Conservation (phyloP, 30 jellyfish, hydroid and myxozoan species). For the Chironex yamaguchii region DNA sequence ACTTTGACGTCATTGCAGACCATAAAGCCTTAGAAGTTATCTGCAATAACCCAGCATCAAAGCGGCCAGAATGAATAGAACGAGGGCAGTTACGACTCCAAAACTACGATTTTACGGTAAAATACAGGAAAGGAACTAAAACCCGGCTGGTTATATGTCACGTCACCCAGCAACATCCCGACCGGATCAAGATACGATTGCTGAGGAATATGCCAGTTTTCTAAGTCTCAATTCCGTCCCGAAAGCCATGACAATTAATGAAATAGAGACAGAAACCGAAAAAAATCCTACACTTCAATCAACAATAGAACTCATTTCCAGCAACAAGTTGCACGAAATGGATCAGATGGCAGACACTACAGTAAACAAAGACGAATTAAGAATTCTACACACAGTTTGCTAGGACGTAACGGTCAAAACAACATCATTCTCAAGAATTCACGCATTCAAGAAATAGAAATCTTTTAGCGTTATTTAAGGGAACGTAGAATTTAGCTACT, state of each 20-base stretch:
- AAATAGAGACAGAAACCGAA: constrained; percentile 5
- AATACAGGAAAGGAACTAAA: neutral
- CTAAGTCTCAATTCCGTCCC: constrained; percentile 34
- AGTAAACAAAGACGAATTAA: neutral
- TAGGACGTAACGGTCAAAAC: constrained; percentile 1
- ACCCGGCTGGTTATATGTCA: constrained; percentile 13
- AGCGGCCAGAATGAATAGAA: neutral
- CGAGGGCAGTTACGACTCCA: constrained; percentile 1
- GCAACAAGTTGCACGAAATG: too few relatives aligned
- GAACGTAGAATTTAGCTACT: too few relatives aligned
- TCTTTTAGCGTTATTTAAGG: too few relatives aligned
- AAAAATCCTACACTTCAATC: too few relatives aligned
- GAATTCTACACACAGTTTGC: neutral
- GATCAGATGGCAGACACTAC: neutral
- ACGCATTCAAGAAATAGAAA: too few relatives aligned
- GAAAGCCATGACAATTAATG: constrained; percentile 46
- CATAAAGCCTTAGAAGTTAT: neutral
- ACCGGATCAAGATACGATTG: constrained; percentile 49
- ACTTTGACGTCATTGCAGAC: neutral
- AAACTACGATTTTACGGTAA: constrained; percentile 3
- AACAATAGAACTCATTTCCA: too few relatives aligned
- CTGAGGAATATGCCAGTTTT: constrained; percentile 17
- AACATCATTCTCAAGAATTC: constrained; percentile 8
- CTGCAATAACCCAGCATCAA: constrained; percentile 6
- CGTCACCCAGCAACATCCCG: constrained; percentile 49